These are phyloP conservation scores for Prietella phreatophila DNA, from an alignment of 2,113 vertebrate species.

Conservation along the genomic window DNA sequence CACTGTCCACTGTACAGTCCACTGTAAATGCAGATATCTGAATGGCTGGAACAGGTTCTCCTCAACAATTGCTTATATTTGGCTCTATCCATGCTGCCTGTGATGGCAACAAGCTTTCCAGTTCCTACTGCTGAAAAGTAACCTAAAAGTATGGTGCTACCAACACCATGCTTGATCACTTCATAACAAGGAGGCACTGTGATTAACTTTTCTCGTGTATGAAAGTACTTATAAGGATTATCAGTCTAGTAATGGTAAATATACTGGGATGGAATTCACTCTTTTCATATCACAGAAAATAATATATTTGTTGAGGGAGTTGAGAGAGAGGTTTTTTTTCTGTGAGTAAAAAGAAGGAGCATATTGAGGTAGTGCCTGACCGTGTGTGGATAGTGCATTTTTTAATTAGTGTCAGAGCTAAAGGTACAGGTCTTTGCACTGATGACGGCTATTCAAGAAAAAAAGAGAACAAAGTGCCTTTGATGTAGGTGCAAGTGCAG, in stretches of 20 bases:
- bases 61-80: not conserved
- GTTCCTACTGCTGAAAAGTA: not conserved
- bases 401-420: conserved; percentile 32
- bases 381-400: conserved; percentile 21
- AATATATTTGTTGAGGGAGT: not conserved
- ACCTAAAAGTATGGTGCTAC: not conserved
- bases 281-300: not conserved
- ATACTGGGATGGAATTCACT: not conserved
- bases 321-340: not conserved
- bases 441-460: not conserved
- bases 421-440: not conserved
- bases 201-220: not conserved
- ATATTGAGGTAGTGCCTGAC: conserved; percentile 13
- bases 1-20: not conserved
- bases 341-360: not conserved
- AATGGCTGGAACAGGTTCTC: not conserved
- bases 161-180: not conserved
- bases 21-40: not conserved
- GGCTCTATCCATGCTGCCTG: not conserved
- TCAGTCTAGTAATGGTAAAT: not conserved
- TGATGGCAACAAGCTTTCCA: not conserved
- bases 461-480: not conserved
- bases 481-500: too few species aligned
- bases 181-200: not conserved
- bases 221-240: not conserved